These are phyloP conservation scores for Archilochus colubris DNA, from an alignment of 2,113 vertebrate genomes.

Conservation along the genomic window DNA sequence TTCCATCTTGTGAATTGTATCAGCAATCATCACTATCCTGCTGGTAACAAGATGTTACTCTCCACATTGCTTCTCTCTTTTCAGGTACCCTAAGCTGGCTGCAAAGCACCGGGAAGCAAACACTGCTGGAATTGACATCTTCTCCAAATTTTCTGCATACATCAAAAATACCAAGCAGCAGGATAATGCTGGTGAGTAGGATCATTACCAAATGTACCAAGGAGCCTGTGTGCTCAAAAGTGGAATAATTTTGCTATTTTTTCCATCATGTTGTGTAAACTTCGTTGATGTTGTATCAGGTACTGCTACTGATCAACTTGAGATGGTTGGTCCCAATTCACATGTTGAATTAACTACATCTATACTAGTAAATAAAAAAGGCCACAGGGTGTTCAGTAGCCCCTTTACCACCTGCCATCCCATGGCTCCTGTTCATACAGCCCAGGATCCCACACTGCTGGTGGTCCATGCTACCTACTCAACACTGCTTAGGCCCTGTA, in stretches of 20 bases:
- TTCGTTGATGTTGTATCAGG: background rate
- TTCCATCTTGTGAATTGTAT: background rate
- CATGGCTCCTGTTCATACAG: background rate
- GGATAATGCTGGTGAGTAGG: conserved; percentile 82
- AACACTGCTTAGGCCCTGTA: background rate
- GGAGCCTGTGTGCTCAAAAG: background rate
- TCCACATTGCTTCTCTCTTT: background rate
- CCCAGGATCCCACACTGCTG: background rate
- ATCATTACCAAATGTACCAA: background rate
- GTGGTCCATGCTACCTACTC: background rate
- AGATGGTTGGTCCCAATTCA: background rate
- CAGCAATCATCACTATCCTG: background rate
- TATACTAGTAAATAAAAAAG: background rate
- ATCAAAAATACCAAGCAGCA: conserved; percentile 92
- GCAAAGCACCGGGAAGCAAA: conserved; percentile 90
- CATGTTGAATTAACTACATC: background rate
- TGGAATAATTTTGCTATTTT: background rate
- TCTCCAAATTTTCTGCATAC: conserved; percentile 94
- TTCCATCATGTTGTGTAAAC: background rate
- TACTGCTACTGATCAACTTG: background rate
- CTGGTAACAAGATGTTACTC: background rate
- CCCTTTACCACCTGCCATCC: background rate
- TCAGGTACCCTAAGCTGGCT: conserved; percentile 92
- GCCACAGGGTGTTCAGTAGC: background rate
- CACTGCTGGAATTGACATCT: conserved; percentile 92